Evolutionary conservation across 2,888 invertebrate species (phyloP), one percentile per base, ranked within the genome.

Genomic region (Acleris emargana): DNA sequence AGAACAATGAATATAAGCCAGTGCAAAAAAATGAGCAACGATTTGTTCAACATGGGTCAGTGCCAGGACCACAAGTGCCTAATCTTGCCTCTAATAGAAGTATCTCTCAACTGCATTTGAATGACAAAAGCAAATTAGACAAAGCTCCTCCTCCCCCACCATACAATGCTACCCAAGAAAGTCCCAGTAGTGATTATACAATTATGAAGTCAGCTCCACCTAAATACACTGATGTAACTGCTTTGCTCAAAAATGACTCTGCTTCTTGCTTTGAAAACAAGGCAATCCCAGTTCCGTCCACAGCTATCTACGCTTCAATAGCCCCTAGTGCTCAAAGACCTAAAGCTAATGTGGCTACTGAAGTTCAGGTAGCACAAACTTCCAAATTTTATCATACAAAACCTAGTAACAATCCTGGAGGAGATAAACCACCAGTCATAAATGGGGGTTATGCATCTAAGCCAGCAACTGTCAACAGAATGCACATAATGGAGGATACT

Each of bases 401-500:
- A 88, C 94, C 80, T 86, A 93, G 71, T 87, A 88, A 94, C 93
- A 78, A 93, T 93, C 71, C 85, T 69, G 78, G 74, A 3, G 90
- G 89, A 76, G 88, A 89, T 2, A 91, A 91, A 72, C 77, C 83
- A 60, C 73, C 82, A 16, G 67, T 78, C 68, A 75, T 82, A 1
- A 92, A 91, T 80, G 90, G 89, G 51, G 83, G 80, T 5, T 89
- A 81, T 71, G 80, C 70, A 72, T 69, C 82, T 11, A 90, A 89
- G 68, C 80, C 79, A 43, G 49, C 76, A 53, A 73, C 79, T 57
- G 81, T 76, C 18, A 87, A 80, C 70, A 85, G 89, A 72, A 89
- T 93, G 89, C 90, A 91, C 73, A 93, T 93, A 79, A 93, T 94
- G 49, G 96, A 96, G 67, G 96, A 96, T 71, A 94, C 95, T 18